These are phyloP conservation scores for Cyprinodon diabolis DNA, from an alignment of 2,797 vertebrate species.

Conservation along the genomic window DNA sequence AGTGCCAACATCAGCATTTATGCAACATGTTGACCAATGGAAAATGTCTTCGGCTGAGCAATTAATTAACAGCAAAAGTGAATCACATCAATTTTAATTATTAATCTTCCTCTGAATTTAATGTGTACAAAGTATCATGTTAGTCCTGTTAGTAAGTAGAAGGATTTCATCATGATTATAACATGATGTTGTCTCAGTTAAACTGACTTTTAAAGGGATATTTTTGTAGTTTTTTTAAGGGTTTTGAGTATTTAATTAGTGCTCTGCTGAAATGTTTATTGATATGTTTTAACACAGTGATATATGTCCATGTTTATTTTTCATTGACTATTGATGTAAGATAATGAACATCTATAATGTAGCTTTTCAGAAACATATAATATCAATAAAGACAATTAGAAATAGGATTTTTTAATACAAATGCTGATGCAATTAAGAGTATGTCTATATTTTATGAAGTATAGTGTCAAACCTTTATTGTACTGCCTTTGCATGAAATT, in stretches of 20 bases:
- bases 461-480: not conserved
- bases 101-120: not conserved
- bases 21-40: not conserved
- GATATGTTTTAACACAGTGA: too few species aligned
- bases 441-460: not conserved
- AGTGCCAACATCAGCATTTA: not conserved
- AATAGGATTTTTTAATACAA: not conserved
- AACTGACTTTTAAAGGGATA: not conserved
- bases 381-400: not conserved
- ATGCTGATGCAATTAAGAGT: not conserved
- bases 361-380: not conserved
- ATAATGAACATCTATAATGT: not conserved
- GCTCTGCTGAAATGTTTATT: too few species aligned
- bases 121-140: not conserved
- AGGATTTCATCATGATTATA: not conserved
- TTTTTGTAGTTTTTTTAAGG: not conserved
- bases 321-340: not conserved
- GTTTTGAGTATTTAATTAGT: too few species aligned
- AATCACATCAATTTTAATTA: not conserved
- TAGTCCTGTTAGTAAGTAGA: not conserved
- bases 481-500: not conserved
- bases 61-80: not conserved
- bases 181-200: not conserved
- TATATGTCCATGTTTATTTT: not conserved
- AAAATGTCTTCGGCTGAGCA: conserved; percentile 4